Evolutionary conservation across 2,888 invertebrate species (phyloP), one percentile per base, ranked within the genome.

Genomic region (Hermaeophaga mercurialis): DNA sequence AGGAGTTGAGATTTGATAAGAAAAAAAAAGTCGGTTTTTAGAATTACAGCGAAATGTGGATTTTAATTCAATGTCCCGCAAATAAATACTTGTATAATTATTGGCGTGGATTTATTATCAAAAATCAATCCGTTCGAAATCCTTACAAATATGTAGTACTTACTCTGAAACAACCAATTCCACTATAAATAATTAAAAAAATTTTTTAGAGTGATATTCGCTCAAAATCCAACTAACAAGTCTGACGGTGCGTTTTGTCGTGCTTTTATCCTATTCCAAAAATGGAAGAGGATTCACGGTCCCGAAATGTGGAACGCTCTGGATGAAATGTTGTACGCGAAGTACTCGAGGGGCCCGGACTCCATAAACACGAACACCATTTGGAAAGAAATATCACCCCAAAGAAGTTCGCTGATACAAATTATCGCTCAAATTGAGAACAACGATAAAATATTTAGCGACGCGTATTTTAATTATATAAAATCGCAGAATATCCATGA

Each of bases 211-310:
- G 66, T 67, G 48, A 66, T 69, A 38, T 47, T 71, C 43, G 63
- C 62, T 5, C 59, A 58, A 36, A 46, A 56, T 34, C 68, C 69
- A 18, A 50, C 53, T n/a, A 59, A 52, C 11, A 64, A 67, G 34
- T 55, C 64, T 4, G 70, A 71, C 33, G 60, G 69, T 39, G 66
- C 65, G 4, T 72, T 70, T 61, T 70, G 70, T 58, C 61, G 72
- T 28, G 61, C 65, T 45, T 72, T 67, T 48, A 68, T 73, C 22
- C 39, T 70, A 7, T 71, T 68, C 55, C 65, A 71, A 55, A 70
- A 67, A 44, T 72, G 70, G 66, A 72, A 73, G 52, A 65, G 53
- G 24, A 57, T 66, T 1, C 31, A 54, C 18, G 49, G 49, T 38
- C 11, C 47, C 1, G 59, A 61, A 11, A 58, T 59, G 6, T 63